Base-by-base conservation (phyloP, 2,888 invertebrate genomes). In the Ophion obscuratus region DNA sequence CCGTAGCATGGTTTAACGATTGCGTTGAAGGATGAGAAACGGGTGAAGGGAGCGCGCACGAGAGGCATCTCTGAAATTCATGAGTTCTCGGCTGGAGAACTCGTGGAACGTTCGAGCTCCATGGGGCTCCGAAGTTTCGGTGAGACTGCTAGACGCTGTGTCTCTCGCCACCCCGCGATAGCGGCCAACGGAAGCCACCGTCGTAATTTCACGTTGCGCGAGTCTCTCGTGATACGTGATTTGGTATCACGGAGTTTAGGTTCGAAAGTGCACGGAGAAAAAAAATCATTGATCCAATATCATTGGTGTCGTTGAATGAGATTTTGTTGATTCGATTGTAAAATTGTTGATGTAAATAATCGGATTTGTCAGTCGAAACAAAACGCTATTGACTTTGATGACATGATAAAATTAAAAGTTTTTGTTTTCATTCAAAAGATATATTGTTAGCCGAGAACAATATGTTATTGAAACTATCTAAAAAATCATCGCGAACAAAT, bases 31-130 rank as follows among this genome's bases (percentile, higher is more conserved):
- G 62, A 53, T 61, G 61, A 64, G 62, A 67, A 36, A 67, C 84
- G 66, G 80, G 68, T 79, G 24, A 64, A 44, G 64, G 83, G 70
- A 82, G 57, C 62, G 83, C 83, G 80, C 87, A 85, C 83, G 84
- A 84, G 83, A 81, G 83, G 86, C 87, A 87, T 88, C 89, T 89
- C 88, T 89, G 89, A 90, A 90, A 90, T 90, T 90, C 90, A 90
- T 90, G 90, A 90, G 90, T 75, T 90, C 81, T 81, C 81, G 53
- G 85, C 64, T 66, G 82, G 70, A 82, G 75, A 53, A 53, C 53
- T 53, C 77, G 73, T 76, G 84, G 67, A 81, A 81, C 87, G 82
- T 86, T 77, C 77, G 70, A 66, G 66, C 17, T 53, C 53, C 80
- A 81, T 77, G 82, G 74, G 83, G 74, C 70, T 86, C 68, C 71